Base-by-base conservation (phyloP, 2,888 invertebrate species). In the Tortricodes alternella region DNA sequence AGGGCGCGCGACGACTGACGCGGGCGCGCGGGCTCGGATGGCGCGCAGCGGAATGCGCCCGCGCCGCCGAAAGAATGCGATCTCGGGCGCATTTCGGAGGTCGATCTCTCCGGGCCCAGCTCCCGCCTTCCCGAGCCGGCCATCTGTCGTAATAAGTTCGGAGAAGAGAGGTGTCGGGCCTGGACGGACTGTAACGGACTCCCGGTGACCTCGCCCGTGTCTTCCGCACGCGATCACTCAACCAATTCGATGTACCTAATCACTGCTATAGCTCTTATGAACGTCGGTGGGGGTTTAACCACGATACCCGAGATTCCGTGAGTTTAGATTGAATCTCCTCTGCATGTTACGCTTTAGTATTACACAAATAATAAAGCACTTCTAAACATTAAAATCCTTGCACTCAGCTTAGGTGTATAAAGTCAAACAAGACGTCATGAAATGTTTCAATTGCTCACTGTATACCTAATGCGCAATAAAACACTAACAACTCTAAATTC, bases 51-150 rank as follows among this genome's bases (percentile, higher is more conserved):
- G 91, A 91, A 91, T 91, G 91, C 81, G 89, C 91, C 89, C 89
- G 89, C 85, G 80, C 87, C 80, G 88, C 89, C 90, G 89, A 90
- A 91, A 91, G 91, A 91, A 90, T 91, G 91, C 89, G 89, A 90
- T 90, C 90, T 89, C 90, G 89, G 90, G 85, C 89, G 90, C 89
- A 86, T 89, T 90, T 90, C 90, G 90, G 90, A 89, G 89, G 88
- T 88, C 89, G 89, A 89, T 89, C 90, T 89, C 89, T 88, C 87
- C 84, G 77, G 77, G 76, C 77, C 77, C 79, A 83, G 83, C 85
- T 81, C 87, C 85, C 86, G 83, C 85, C 84, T 81, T 81, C 85
- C 83, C 79, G 77, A 73, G 77, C 76, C 82, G 76, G 82, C 83
- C 89, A 89, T 89, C 89, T 89, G 89, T 86, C 87, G 89, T 89